Percentiles rank a stretch among this genome's conserved stretches.
Conservation (phyloP, 2,888 invertebrate species). For the Dasypolia templi region DNA sequence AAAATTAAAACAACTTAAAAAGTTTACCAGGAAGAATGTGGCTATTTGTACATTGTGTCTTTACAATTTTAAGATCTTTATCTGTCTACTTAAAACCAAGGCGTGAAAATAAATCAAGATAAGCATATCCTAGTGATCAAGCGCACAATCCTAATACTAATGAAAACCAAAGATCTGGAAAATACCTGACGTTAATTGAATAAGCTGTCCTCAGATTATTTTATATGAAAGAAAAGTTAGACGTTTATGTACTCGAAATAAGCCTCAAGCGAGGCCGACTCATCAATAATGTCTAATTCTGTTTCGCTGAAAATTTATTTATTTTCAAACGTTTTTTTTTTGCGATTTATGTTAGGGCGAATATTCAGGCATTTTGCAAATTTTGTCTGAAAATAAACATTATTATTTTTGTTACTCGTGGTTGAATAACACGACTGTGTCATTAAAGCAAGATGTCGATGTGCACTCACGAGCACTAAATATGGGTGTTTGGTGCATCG, state of each 20-base stretch:
- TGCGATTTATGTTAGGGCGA: conserved; percentile 39
- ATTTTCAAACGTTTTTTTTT: conserved; percentile 39
- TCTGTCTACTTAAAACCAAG: conserved; percentile 19
- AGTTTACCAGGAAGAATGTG: too few species aligned
- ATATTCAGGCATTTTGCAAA: conserved; percentile 13
- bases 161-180: conserved; percentile 21
- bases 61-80: conserved; percentile 11
- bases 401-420: not conserved
- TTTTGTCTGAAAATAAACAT: not conserved
- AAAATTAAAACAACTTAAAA: too few species aligned
- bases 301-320: conserved; percentile 47
- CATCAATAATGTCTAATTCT: conserved; percentile 64
- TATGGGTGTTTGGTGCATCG: too few species aligned
- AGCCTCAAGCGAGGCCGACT: conserved; percentile 41
- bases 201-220: conserved; percentile 49
- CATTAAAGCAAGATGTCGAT: too few species aligned
- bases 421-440: too few species aligned
- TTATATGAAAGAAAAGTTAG: conserved; percentile 49
- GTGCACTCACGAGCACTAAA: too few species aligned
- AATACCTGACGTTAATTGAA: conserved; percentile 52
- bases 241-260: conserved; percentile 37
- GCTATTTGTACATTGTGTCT: not conserved
- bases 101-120: conserved; percentile 24
- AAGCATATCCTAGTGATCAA: conserved; percentile 24
- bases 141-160: conserved; percentile 35